These are phyloP conservation scores for Asobara japonica DNA, from an alignment of 1,140 invertebrate genomes.

Conservation along the genomic window DNA sequence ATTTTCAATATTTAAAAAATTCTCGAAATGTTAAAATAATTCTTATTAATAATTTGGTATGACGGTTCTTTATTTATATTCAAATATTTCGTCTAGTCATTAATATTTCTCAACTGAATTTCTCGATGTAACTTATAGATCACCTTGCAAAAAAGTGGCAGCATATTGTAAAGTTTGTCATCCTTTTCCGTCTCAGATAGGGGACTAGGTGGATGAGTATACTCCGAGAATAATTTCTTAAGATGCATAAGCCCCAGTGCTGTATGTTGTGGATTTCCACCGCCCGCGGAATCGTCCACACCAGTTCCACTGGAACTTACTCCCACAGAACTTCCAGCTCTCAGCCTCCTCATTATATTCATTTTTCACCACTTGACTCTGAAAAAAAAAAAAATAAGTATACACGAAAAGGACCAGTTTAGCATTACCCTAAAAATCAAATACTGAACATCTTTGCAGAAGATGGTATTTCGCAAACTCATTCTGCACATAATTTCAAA, in stretches of 20 bases:
- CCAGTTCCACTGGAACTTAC: constrained; percentile 60
- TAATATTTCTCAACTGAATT: too few relatives aligned
- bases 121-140: constrained; percentile 42
- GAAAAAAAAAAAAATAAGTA: background rate
- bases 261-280: constrained; percentile 76
- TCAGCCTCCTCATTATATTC: constrained; percentile 88
- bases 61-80: too few relatives aligned
- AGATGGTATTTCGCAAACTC: too few relatives aligned
- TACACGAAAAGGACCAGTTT: too few relatives aligned
- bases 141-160: constrained; percentile 98
- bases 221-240: constrained; percentile 95
- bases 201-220: constrained; percentile 85
- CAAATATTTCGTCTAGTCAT: too few relatives aligned
- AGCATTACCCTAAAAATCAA: too few relatives aligned
- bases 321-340: constrained; percentile 67
- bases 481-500: too few relatives aligned
- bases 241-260: constrained; percentile 94
- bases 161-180: constrained; percentile 96
- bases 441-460: too few relatives aligned
- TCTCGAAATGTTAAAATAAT: too few relatives aligned
- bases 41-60: too few relatives aligned
- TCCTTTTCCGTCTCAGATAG: constrained; percentile 86
- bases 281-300: constrained; percentile 64
- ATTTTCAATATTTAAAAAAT: too few relatives aligned
- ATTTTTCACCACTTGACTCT: constrained; percentile 61